A percentile compares a stretch with the other conserved stretches of the same genome.
Conservation (phyloP, 37 sponge, comb jelly and placozoan species). For the Chondrilla cf. caribensis region DNA sequence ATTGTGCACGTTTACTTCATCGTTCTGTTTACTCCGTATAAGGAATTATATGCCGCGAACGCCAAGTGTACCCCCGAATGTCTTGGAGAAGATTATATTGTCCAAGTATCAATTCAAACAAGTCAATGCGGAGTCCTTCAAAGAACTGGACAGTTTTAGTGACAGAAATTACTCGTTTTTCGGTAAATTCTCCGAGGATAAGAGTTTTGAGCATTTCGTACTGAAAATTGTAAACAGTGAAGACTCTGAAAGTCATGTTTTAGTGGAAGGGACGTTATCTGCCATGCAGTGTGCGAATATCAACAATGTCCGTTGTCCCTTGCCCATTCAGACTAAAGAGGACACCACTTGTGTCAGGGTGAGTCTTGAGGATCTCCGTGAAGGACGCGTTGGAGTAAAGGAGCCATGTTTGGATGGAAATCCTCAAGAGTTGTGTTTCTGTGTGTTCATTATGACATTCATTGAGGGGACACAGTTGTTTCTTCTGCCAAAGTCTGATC, state of each 20-base stretch:
- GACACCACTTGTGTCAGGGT: not conserved
- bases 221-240: not conserved
- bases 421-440: not conserved
- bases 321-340: not conserved
- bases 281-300: not conserved
- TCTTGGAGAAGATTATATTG: no score
- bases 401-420: not conserved
- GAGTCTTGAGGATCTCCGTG: not conserved
- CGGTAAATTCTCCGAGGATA: no score
- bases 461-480: not conserved
- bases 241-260: not conserved
- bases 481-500: not conserved
- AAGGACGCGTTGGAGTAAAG: not conserved
- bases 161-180: slow-evolving; percentile 18
- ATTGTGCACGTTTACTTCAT: no score
- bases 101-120: not conserved
- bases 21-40: no score
- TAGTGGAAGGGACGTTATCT: not conserved
- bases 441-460: not conserved
- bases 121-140: not conserved
- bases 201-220: not conserved
- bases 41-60: no score
- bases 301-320: not conserved
- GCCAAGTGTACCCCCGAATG: no score
- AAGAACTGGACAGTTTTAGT: not conserved